Percentiles rank a stretch among this genome's conserved stretches.
phyloP scores from a whole-genome alignment of 2,888 invertebrate species.

The Odontomyia ornata region DNA sequence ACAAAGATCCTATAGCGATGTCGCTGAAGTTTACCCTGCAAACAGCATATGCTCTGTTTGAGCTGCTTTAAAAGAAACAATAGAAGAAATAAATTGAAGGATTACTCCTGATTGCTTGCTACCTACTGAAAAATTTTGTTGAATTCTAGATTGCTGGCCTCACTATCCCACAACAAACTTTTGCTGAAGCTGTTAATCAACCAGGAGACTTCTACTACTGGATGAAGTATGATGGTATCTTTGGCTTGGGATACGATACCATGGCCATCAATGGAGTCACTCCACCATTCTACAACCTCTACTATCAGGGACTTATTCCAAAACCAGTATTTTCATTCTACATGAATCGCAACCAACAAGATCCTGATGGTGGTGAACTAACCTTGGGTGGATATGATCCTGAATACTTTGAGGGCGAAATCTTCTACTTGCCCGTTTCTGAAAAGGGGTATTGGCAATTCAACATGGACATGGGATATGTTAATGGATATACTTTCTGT shows the following conservation, averaged over 20 bases:
- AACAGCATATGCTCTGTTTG: too few relatives aligned
- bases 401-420: constrained; percentile 81
- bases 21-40: neutral
- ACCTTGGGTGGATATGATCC: constrained; percentile 96
- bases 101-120: too few relatives aligned
- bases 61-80: too few relatives aligned
- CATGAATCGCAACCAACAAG: constrained; percentile 79
- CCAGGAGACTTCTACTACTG: constrained; percentile 98
- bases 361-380: constrained; percentile 83
- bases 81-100: too few relatives aligned
- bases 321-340: constrained; percentile 93
- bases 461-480: constrained; percentile 78
- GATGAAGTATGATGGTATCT: constrained; percentile 98
- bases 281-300: constrained; percentile 94
- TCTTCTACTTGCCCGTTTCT: constrained; percentile 88
- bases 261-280: constrained; percentile 92
- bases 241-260: constrained; percentile 89
- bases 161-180: constrained; percentile 81
- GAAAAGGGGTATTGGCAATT: constrained; percentile 97
- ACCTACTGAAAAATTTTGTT: too few relatives aligned
- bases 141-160: constrained; percentile 84
- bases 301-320: constrained; percentile 76
- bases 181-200: constrained; percentile 95
- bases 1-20: neutral
- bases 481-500: constrained; percentile 73